A percentile compares a stretch with the other conserved stretches of the same genome.
phyloP scores from a whole-genome alignment of 2,797 vertebrate species.

The Ctenochaetus hawaiiensis region DNA sequence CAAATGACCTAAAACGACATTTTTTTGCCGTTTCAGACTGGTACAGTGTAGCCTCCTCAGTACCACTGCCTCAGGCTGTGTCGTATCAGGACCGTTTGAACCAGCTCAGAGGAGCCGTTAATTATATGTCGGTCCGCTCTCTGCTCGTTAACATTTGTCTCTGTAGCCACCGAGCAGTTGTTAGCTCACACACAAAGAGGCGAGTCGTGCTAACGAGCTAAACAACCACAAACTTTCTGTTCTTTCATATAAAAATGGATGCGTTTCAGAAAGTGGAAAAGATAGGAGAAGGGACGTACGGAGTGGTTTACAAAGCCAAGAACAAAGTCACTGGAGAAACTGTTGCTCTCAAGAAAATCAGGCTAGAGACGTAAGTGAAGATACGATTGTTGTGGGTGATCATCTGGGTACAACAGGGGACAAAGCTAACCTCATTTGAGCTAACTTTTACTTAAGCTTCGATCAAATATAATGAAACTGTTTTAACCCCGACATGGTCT shows the following conservation, averaged over 20 bases:
- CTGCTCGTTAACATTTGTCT: slow-evolving; percentile 15
- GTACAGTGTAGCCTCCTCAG: not conserved
- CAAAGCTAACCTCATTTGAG: not conserved
- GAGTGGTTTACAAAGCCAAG: slow-evolving; percentile 95
- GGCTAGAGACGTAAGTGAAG: slow-evolving; percentile 93
- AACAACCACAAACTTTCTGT: not conserved
- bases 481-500: no score
- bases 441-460: not conserved
- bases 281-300: slow-evolving; percentile 96
- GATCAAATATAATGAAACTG: not conserved
- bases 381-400: not conserved
- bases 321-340: slow-evolving; percentile 95
- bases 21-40: not conserved
- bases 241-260: slow-evolving; percentile 83
- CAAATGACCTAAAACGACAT: not conserved
- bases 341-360: slow-evolving; percentile 96
- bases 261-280: slow-evolving; percentile 98
- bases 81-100: slow-evolving; percentile 5
- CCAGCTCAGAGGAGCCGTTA: slow-evolving; percentile 4
- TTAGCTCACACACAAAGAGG: slow-evolving; percentile 75
- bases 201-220: slow-evolving; percentile 7
- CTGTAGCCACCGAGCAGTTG: slow-evolving; percentile 47
- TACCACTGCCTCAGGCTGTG: not conserved
- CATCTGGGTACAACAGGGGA: not conserved
- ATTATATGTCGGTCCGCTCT: slow-evolving; percentile 38